Evolutionary conservation across 2,888 invertebrate species (phyloP).

Genomic region (Acanthopleura granulata): DNA sequence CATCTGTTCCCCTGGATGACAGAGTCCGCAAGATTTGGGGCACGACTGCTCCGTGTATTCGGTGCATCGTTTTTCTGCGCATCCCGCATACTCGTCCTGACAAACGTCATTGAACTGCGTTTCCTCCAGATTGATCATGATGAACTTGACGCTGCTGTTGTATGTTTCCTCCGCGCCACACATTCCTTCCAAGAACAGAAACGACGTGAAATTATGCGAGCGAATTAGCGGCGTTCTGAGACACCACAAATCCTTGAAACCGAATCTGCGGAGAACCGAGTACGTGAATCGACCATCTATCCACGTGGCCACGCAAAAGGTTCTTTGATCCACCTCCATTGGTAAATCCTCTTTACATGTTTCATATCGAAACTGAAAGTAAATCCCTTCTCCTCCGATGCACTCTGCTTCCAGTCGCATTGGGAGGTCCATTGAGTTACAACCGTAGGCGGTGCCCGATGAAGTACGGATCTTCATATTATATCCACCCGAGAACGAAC

Average conservation of each 20-base stretch:
- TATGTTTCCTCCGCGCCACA: slow-evolving; percentile 17
- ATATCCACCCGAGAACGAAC: slow-evolving; percentile 57
- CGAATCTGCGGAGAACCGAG: slow-evolving; percentile 40
- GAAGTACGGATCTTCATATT: slow-evolving; percentile 49
- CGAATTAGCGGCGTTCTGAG: slow-evolving; percentile 35
- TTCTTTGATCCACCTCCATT: slow-evolving; percentile 44
- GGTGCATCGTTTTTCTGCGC: slow-evolving; percentile 45
- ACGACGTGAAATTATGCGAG: not conserved
- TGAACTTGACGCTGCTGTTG: slow-evolving; percentile 27
- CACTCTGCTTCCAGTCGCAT: slow-evolving; percentile 62
- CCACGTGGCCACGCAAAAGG: slow-evolving; percentile 51
- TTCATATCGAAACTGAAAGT: slow-evolving; percentile 47
- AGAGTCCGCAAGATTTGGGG: slow-evolving; percentile 50
- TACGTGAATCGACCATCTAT: slow-evolving; percentile 40
- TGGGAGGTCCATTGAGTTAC: slow-evolving; percentile 55
- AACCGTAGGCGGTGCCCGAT: slow-evolving; percentile 41
- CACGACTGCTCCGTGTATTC: slow-evolving; percentile 46
- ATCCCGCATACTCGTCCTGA: slow-evolving; percentile 56
- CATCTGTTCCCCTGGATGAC: slow-evolving; percentile 39
- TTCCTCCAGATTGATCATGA: slow-evolving; percentile 41
- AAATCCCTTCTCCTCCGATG: slow-evolving; percentile 54
- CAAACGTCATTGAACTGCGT: slow-evolving; percentile 44
- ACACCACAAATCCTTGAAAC: slow-evolving; percentile 44
- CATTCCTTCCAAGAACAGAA: slow-evolving; percentile 4
- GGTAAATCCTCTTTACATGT: slow-evolving; percentile 42